Conservation (phyloP, 2,797 vertebrate genomes). For the Crenichthys baileyi region DNA sequence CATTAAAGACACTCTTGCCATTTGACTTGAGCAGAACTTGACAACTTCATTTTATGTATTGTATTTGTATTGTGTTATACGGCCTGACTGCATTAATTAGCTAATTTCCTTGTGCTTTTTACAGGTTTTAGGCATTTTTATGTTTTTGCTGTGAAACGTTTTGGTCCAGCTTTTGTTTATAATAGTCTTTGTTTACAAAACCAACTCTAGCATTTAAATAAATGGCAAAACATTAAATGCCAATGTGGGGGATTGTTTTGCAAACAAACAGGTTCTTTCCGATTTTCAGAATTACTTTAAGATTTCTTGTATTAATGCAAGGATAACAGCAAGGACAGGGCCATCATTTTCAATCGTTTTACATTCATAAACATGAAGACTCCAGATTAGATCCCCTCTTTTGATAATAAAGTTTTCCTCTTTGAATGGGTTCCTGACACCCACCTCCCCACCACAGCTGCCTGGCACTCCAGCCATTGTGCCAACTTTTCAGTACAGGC, state of each 20-base stretch:
- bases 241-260: not conserved
- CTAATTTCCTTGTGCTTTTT: no score
- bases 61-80: no score
- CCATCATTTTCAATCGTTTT: not conserved
- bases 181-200: no score
- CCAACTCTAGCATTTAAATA: no score
- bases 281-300: not conserved
- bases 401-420: not conserved
- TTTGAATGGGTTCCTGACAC: slow-evolving; percentile 5
- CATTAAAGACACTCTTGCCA: not conserved
- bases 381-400: not conserved
- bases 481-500: slow-evolving; percentile 43
- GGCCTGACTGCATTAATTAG: no score
- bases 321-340: not conserved
- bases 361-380: not conserved
- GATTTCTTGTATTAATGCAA: not conserved
- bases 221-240: not conserved
- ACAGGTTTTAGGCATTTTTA: not conserved
- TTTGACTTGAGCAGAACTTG: not conserved
- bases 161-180: not conserved
- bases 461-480: slow-evolving; percentile 21
- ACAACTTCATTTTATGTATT: no score
- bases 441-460: slow-evolving; percentile 36
- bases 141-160: no score
- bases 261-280: no score